phyloP scores from a whole-genome alignment of 2,113 vertebrate species.

The Balaeniceps rex region DNA sequence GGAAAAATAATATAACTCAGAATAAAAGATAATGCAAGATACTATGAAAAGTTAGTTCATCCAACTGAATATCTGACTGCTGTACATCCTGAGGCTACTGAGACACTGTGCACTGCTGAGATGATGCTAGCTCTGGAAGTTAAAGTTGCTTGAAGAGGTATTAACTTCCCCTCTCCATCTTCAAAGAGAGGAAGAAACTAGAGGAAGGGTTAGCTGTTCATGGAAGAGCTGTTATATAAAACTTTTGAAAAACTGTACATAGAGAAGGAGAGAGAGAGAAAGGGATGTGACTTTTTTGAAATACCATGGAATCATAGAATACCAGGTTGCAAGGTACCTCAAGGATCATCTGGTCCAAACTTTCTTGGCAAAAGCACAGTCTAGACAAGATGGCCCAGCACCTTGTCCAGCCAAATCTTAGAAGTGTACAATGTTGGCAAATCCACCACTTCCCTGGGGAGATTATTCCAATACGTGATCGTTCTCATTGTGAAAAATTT shows the following conservation, averaged over 20 bases:
- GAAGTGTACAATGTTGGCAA: background rate
- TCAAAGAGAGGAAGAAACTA: background rate
- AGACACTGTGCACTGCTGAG: background rate
- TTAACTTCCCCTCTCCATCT: background rate
- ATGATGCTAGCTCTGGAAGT: background rate
- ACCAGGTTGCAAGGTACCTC: background rate
- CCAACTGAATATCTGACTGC: background rate
- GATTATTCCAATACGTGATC: background rate
- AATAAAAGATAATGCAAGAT: background rate
- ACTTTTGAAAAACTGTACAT: background rate
- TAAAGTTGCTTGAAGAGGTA: background rate
- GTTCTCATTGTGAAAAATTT: background rate
- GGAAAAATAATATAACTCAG: background rate
- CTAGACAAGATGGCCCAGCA: background rate
- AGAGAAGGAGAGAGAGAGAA: background rate
- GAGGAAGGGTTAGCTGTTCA: background rate
- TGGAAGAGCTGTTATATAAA: background rate
- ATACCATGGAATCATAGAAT: background rate
- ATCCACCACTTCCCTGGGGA: background rate
- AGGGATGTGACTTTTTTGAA: background rate
- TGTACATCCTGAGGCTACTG: background rate
- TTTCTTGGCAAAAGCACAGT: background rate
- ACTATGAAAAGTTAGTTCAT: background rate
- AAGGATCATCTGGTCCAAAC: background rate
- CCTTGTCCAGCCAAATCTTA: background rate